Conservation (phyloP, 2,888 invertebrate species). For the Bruchidius siliquastri region DNA sequence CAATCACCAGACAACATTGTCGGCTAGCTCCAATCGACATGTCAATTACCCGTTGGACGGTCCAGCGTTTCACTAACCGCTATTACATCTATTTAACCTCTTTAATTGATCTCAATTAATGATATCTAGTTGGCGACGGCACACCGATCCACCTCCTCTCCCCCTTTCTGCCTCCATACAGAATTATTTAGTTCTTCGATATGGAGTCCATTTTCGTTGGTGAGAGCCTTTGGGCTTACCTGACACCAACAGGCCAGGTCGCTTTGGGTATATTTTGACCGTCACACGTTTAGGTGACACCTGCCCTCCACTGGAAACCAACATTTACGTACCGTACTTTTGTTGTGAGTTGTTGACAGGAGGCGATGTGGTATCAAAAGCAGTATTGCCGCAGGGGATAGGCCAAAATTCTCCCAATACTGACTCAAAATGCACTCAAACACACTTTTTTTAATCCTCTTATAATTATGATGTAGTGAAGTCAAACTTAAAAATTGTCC, state of each 20-base stretch:
- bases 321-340: too few relatives aligned
- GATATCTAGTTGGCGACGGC: conserved; percentile 31
- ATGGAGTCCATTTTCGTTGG: conserved; percentile 5
- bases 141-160: conserved; percentile 3
- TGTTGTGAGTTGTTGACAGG: too few relatives aligned
- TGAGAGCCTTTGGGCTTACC: not conserved
- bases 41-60: conserved; percentile 29
- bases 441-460: too few relatives aligned
- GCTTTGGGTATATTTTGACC: not conserved
- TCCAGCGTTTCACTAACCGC: conserved; percentile 35
- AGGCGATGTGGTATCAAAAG: too few relatives aligned
- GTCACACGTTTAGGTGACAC: too few relatives aligned
- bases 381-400: too few relatives aligned
- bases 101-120: conserved; percentile 44
- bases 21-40: conserved; percentile 10
- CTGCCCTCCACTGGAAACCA: too few relatives aligned
- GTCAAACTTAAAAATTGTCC: too few relatives aligned
- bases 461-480: too few relatives aligned
- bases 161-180: not conserved
- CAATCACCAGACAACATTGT: not conserved
- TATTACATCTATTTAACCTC: conserved; percentile 44
- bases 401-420: too few relatives aligned
- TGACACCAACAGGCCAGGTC: not conserved
- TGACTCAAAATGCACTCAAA: too few relatives aligned
- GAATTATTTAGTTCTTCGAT: conserved; percentile 31